Base-by-base conservation (phyloP, 2,888 invertebrate genomes). In the Chironomus tentans region DNA sequence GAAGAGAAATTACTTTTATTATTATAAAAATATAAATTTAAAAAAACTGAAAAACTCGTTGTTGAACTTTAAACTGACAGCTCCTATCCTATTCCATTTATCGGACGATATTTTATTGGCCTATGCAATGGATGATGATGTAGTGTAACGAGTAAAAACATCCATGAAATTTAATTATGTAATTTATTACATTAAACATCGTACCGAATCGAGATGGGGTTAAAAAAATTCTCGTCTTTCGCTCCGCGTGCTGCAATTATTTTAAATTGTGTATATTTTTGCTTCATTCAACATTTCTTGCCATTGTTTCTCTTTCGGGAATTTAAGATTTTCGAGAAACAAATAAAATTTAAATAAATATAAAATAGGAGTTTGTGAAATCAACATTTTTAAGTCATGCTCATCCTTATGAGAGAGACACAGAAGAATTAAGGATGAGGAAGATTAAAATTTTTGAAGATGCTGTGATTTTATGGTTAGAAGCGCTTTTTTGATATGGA, bases 121-220 rank as follows among this genome's bases (percentile, higher is more conserved):
- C 56, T 18, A 21, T 21, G 13, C 21, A 21, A 21, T 24, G n/a
- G 3, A 21, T 21, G 15, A 18, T 18, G 15, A 62, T 15, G 12
- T 3, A 21, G 18, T 18, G 62, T 21, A 65, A 21, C 65, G 21
- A 13, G 10, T 13, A 65, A 13, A 12, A 46, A 68, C 28, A 38
- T 68, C 38, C 68, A 68, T 68, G 68, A 68, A 68, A 68, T 68
- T 68, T 68, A 68, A 68, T 68, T 38, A 68, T 22, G 21, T 68
- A 21, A 68, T 68, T 68, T 68, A 68, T 68, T 68, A 68, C 68
- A 68, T 38, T 46, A 68, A 68, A 68, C 46, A 68, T 21, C 24
- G 12, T 65, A 24, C 24, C 10, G 13, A 24, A 24, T 13, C 18
- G 62, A 21, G 24, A 65, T 56, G 56, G 15, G 65, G 65, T 24